Evolutionary conservation across 1,140 invertebrate species (phyloP).

Genomic region (Zaprionus ornatus): DNA sequence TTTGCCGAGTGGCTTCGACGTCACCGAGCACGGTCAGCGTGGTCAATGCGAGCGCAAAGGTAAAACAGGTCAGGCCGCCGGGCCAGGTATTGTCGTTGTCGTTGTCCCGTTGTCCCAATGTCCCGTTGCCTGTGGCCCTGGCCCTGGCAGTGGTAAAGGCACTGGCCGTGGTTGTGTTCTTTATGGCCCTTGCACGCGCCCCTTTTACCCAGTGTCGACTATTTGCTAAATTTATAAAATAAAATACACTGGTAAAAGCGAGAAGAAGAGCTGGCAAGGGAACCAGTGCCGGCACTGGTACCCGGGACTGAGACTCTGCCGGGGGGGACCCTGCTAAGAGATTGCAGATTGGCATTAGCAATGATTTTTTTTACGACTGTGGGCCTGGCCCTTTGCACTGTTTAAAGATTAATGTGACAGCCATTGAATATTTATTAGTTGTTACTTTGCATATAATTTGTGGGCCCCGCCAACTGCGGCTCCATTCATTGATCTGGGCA

Average conservation of each 20-base stretch:
- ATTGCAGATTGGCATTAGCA: constrained; percentile 77
- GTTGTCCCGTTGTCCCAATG: constrained; percentile 6
- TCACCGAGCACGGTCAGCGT: constrained; percentile 58
- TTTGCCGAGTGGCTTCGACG: constrained; percentile 73
- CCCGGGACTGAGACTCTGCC: constrained; percentile 15
- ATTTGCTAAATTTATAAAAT: constrained; percentile 81
- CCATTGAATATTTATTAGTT: constrained; percentile 81
- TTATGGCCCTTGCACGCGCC: constrained; percentile 71
- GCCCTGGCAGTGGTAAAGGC: constrained; percentile 27
- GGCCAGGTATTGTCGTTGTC: constrained; percentile 75
- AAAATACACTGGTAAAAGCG: constrained; percentile 36
- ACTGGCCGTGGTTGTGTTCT: constrained; percentile 65
- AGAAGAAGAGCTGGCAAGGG: constrained; percentile 1
- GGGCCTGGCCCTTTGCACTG: constrained; percentile 52
- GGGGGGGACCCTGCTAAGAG: constrained; percentile 46
- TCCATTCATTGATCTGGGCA: constrained; percentile 61
- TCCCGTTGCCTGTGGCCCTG: constrained; percentile 2
- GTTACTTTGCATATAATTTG: constrained; percentile 81
- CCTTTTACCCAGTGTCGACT: constrained; percentile 71
- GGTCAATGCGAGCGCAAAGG: constrained; percentile 66
- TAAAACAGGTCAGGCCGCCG: constrained; percentile 70
- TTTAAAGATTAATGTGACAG: constrained; percentile 81
- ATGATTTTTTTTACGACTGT: constrained; percentile 57
- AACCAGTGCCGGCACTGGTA: constrained; percentile 8
- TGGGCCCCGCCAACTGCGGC: constrained; percentile 50